Base-by-base conservation (phyloP, 2,888 invertebrate species). In the Campaea margaritaria region DNA sequence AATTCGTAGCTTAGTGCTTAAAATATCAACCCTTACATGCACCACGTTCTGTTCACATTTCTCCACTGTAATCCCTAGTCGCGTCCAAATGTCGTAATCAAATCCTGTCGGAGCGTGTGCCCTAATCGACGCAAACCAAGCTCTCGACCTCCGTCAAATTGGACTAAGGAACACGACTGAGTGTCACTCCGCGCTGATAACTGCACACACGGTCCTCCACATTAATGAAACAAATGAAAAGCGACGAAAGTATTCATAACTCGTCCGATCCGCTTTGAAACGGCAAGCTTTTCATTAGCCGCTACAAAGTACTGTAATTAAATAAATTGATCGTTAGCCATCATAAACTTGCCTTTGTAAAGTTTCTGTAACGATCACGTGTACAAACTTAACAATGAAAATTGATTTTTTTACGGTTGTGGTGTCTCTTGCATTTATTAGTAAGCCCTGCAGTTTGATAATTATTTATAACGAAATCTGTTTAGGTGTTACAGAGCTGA, bases 61-160 rank as follows among this genome's bases (percentile, higher is more conserved):
- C 46, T 49, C 48, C 46, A 42, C 50, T 49, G 62, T 74, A 82
- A 82, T 83, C 78, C 79, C 70, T 69, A 69, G 74, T 73, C 73
- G 78, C 72, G 76, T 78, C 75, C 70, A 75, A 77, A 74, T 75
- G 80, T 74, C 76, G 78, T 83, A 83, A 83, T 86, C 82, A 85
- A 87, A 88, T 87, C 83, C 83, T 82, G 77, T 71, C 74, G 80
- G 79, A 74, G 75, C 69, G 75, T 73, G 79, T 71, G 75, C 72
- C 74, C 80, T 87, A 89, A 89, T 89, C 89, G 85, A 82, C 79
- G 75, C 77, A 67, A 72, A 71, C 81, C 89, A 89, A 83, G 81
- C 88, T 79, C 80, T 79, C 81, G 83, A 89, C 90, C 90, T 85
- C 81, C 83, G 81, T 91, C 89, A 89, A 81, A 84, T 82, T 77